Base-by-base conservation (phyloP, 2,797 vertebrate genomes). In the Semotilus atromaculatus region DNA sequence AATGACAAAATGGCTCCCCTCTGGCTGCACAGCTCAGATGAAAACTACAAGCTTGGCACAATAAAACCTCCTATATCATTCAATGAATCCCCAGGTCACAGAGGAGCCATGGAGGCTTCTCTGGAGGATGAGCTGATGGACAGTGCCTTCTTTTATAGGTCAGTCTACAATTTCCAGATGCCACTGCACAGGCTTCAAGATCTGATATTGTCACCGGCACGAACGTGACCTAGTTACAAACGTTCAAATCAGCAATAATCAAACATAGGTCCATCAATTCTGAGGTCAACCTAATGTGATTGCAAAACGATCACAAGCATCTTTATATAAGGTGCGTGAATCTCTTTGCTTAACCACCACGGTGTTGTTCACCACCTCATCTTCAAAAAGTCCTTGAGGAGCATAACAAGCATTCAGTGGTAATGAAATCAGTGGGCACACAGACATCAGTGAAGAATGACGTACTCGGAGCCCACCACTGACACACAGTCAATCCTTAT, bases 401-500 rank as follows among this genome's bases (percentile, higher is more conserved):
- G 71, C 78, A 84, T 88, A 88, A 87, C 81, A 87, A 87, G 89
- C 89, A 75, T 87, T 87, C 81, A 81, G 64, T 62, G 83, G 85
- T 88, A 88, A 89, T 88, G 89, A 89, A 89, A 89, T 89, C 89
- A 82, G 82, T 87, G 86, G 62, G 84, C 87, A 86, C 78, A 73
- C 83, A 83, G 84, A 89, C 89, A 84, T 74, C 78, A 38, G 74
- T 84, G 86, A 89, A 80, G 84, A 83, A 89, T 80, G 85, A 85
- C 84, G 53, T 51, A 85, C 86, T 88, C 84, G 34, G 66, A 82
- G 85, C 81, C 71, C 82, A 85, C 87, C 79, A 76, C 81, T 87
- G 86, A 87, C 89, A 89, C 87, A 87, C 89, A 90, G 87, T 90
- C 89, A 88, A 90, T 90, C 89, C 89, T 90, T 90, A 90, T 90